Conservation (phyloP, 2,888 invertebrate species). For the Pecten maximus region DNA sequence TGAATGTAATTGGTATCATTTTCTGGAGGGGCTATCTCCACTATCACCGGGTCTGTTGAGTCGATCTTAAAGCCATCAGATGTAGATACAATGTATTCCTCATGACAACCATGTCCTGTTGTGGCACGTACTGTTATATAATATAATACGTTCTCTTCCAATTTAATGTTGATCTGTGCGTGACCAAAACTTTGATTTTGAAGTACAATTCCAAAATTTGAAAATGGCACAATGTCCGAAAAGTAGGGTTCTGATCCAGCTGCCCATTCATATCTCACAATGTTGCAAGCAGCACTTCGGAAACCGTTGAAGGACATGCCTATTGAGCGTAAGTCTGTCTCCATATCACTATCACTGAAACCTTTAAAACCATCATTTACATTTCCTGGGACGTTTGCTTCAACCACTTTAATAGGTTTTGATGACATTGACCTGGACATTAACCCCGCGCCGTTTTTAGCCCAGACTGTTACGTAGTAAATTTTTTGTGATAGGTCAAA, state of each 20-base stretch:
- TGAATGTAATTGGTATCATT: slow-evolving; percentile 50
- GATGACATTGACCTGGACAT: slow-evolving; percentile 47
- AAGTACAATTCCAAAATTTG: slow-evolving; percentile 56
- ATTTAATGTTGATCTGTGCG: slow-evolving; percentile 53
- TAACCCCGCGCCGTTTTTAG: slow-evolving; percentile 56
- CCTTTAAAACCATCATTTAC: slow-evolving; percentile 57
- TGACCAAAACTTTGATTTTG: slow-evolving; percentile 53
- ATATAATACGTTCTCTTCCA: slow-evolving; percentile 52
- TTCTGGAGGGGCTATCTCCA: slow-evolving; percentile 40
- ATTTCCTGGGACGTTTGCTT: slow-evolving; percentile 58
- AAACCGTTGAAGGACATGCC: slow-evolving; percentile 61
- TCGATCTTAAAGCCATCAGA: slow-evolving; percentile 68
- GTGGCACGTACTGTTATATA: slow-evolving; percentile 57
- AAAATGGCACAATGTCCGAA: slow-evolving; percentile 57
- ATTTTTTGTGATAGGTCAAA: slow-evolving; percentile 36
- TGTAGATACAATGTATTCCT: slow-evolving; percentile 64
- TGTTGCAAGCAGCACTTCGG: slow-evolving; percentile 61
- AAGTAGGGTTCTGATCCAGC: slow-evolving; percentile 56
- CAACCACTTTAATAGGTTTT: slow-evolving; percentile 55
- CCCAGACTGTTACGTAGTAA: slow-evolving; percentile 56
- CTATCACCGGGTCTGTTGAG: slow-evolving; percentile 54
- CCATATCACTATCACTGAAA: slow-evolving; percentile 51
- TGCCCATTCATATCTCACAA: slow-evolving; percentile 62
- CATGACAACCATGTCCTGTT: slow-evolving; percentile 61
- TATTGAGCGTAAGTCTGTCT: slow-evolving; percentile 53